These are phyloP conservation scores for Drosophila ezoana DNA, from an alignment of 2,888 invertebrate genomes.

Conservation along the genomic window DNA sequence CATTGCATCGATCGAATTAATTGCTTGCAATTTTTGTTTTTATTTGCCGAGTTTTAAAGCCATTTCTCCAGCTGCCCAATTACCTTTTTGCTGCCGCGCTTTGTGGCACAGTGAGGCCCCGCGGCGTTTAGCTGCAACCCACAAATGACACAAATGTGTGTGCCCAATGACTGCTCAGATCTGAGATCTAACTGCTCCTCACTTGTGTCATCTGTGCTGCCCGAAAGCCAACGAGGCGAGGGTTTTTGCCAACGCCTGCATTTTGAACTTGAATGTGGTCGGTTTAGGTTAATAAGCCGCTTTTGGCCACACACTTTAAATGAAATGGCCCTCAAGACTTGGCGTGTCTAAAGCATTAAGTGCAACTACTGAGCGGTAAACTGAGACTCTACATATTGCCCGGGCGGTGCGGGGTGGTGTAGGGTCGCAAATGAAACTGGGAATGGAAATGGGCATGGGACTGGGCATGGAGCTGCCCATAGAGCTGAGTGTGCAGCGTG, in stretches of 20 bases:
- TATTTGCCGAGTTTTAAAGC: constrained; percentile 3
- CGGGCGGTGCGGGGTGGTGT: not conserved
- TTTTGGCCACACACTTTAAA: constrained; percentile 56
- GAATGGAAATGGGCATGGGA: not conserved
- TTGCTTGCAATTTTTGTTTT: no score
- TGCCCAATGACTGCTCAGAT: not conserved
- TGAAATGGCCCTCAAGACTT: constrained; percentile 19
- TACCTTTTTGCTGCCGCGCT: not conserved
- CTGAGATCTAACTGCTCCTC: constrained; percentile 5
- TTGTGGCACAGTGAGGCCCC: constrained; percentile 14
- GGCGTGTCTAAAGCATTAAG: constrained; percentile 17
- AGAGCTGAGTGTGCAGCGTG: constrained; percentile 41
- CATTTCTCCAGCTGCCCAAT: not conserved
- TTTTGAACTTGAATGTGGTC: not conserved
- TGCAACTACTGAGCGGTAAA: constrained; percentile 1
- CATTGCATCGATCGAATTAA: no score
- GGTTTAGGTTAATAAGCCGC: constrained; percentile 70
- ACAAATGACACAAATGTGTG: constrained; percentile 2
- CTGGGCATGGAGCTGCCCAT: not conserved
- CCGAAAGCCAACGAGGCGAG: constrained; percentile 1
- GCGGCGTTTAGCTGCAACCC: not conserved
- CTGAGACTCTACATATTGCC: constrained; percentile 22
- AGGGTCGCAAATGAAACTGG: constrained; percentile 5
- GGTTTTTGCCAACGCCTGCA: constrained; percentile 22
- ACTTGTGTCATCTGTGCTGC: constrained; percentile 23